A percentile compares a stretch with the other conserved stretches of the same genome.
Evolutionary conservation across 2,113 vertebrate species (phyloP).

Genomic region (Nannospalax galili): DNA sequence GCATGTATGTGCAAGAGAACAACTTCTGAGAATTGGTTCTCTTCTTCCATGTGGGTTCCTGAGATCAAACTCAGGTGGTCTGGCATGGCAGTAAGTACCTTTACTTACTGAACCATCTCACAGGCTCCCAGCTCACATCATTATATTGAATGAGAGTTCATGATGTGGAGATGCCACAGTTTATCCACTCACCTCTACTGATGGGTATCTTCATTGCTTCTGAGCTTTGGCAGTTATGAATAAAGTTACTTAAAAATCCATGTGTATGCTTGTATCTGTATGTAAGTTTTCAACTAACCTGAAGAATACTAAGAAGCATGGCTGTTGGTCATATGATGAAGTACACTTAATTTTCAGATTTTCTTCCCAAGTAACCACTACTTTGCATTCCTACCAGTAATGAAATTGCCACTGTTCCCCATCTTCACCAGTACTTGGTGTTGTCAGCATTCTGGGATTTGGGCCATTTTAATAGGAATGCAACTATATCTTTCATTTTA

Average conservation of each 20-base stretch:
- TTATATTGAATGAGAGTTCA: not conserved
- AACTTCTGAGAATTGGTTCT: not conserved
- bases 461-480: not conserved
- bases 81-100: not conserved
- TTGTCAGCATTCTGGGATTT: not conserved
- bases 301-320: not conserved
- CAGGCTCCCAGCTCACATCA: not conserved
- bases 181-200: not conserved
- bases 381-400: not conserved
- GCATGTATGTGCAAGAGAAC: not conserved
- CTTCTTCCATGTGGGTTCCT: not conserved
- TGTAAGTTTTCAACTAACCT: slow-evolving; percentile 25
- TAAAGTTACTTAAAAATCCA: slow-evolving; percentile 17
- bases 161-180: not conserved
- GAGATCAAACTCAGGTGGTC: not conserved
- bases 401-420: not conserved
- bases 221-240: not conserved
- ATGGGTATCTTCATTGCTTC: not conserved
- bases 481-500: not conserved
- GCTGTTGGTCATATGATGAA: not conserved
- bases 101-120: not conserved
- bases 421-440: too few relatives aligned
- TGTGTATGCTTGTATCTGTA: slow-evolving; percentile 17
- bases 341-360: not conserved
- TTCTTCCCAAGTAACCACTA: not conserved